Conservation (phyloP, 2,797 vertebrate genomes). For the Rallus crepitans region DNA sequence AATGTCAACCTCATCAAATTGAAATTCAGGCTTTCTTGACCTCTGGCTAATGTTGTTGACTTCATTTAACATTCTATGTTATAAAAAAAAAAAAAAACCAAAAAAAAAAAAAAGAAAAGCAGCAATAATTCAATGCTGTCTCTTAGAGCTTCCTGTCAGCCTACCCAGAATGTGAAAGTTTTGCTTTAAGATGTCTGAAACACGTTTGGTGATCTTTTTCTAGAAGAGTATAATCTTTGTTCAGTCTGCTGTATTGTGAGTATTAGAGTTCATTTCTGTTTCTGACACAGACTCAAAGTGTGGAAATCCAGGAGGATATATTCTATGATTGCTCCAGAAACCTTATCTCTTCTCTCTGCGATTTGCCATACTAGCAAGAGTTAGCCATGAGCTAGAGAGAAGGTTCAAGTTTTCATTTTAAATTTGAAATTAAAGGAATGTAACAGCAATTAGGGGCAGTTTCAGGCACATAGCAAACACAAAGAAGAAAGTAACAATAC, state of each 20-base stretch:
- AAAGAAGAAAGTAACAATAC: background rate
- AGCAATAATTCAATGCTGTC: background rate
- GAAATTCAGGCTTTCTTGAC: constrained; percentile 26
- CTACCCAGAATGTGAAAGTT: background rate
- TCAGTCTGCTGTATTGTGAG: background rate
- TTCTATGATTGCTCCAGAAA: background rate
- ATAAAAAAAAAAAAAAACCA: background rate
- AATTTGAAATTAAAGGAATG: background rate
- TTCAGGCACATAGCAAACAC: background rate
- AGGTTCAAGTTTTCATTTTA: background rate
- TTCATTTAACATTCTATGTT: background rate
- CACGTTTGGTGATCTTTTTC: background rate
- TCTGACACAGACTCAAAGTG: background rate
- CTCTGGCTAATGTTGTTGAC: background rate
- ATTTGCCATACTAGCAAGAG: background rate
- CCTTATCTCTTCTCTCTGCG: background rate
- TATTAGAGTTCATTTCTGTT: background rate
- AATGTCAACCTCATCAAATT: background rate
- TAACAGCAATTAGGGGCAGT: background rate
- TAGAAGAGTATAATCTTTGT: background rate
- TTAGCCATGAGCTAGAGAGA: background rate
- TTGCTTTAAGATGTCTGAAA: background rate
- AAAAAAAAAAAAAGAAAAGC: background rate
- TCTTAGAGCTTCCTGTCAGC: background rate
- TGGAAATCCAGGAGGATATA: background rate